Evolutionary conservation across 2,888 invertebrate species (phyloP).

Genomic region (Brachyopa scutellaris): DNA sequence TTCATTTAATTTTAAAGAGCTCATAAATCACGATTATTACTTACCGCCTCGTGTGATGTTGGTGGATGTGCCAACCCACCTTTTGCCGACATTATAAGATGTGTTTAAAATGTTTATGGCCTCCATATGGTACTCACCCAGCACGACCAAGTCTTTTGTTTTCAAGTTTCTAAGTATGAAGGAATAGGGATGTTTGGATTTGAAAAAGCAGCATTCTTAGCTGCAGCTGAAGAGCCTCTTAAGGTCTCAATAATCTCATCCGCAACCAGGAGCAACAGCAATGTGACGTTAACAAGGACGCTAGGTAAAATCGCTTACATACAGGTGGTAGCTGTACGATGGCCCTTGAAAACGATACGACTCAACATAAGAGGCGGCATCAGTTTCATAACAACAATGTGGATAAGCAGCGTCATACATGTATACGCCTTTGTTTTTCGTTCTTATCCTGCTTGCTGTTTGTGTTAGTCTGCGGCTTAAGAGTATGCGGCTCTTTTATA

Average conservation of each 20-base stretch:
- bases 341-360: conserved; percentile 47
- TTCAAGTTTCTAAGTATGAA: conserved; percentile 23
- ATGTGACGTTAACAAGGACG: conserved; percentile 36
- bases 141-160: conserved; percentile 40
- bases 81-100: no score
- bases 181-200: conserved; percentile 44
- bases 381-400: conserved; percentile 37
- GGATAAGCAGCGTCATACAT: no score
- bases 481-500: no score
- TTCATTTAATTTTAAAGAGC: conserved; percentile 52
- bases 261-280: conserved; percentile 26
- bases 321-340: conserved; percentile 56
- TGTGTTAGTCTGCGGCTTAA: conserved; percentile 18
- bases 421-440: conserved; percentile 14
- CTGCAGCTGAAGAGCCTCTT: conserved; percentile 36
- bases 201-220: conserved; percentile 46
- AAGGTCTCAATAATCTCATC: conserved; percentile 58
- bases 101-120: conserved; percentile 44
- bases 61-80: conserved; percentile 1
- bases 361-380: conserved; percentile 36
- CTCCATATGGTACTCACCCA: conserved; percentile 16
- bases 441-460: neutral
- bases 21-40: conserved; percentile 57
- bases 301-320: conserved; percentile 58
- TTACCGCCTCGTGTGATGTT: conserved; percentile 16